Evolutionary conservation across 1,140 invertebrate genomes (phyloP).

Genomic region (Phymastichus coffea): DNA sequence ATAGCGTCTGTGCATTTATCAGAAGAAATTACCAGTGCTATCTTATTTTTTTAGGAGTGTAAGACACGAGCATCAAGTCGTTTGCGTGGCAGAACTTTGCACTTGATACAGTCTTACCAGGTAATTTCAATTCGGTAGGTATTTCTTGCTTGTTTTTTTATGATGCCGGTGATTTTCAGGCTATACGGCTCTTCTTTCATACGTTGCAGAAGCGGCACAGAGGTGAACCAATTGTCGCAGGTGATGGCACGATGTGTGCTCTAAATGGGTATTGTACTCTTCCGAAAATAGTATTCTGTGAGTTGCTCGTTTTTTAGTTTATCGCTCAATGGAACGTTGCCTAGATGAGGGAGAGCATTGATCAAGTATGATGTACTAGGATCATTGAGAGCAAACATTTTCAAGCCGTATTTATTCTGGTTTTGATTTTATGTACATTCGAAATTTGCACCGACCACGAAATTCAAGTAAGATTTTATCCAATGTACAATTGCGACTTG

Average conservation of each 20-base stretch:
- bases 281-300: slow-evolving; percentile 33
- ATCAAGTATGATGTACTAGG: slow-evolving; percentile 35
- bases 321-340: slow-evolving; percentile 35
- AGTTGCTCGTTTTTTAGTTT: slow-evolving; percentile 22
- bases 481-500: slow-evolving; percentile 26
- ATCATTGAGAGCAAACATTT: slow-evolving; percentile 41
- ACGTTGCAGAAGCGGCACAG: slow-evolving; percentile 35
- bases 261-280: slow-evolving; percentile 31
- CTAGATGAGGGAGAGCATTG: slow-evolving; percentile 37
- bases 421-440: slow-evolving; percentile 32
- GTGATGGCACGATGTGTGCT: slow-evolving; percentile 46
- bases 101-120: too few relatives aligned
- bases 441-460: slow-evolving; percentile 39
- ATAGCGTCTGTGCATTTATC: slow-evolving; percentile 32
- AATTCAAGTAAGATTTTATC: slow-evolving; percentile 43
- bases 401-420: too few relatives aligned
- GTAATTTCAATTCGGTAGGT: slow-evolving; percentile 25
- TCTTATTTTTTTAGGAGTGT: too few relatives aligned
- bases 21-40: slow-evolving; percentile 44
- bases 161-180: slow-evolving; percentile 40
- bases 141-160: slow-evolving; percentile 39
- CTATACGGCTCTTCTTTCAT: slow-evolving; percentile 38
- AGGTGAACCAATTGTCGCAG: slow-evolving; percentile 51
- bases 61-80: too few relatives aligned
- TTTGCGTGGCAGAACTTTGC: too few relatives aligned